These are phyloP conservation scores for Meandrina meandrites DNA, from an alignment of 92 coral and sea anemone species.

Conservation along the genomic window DNA sequence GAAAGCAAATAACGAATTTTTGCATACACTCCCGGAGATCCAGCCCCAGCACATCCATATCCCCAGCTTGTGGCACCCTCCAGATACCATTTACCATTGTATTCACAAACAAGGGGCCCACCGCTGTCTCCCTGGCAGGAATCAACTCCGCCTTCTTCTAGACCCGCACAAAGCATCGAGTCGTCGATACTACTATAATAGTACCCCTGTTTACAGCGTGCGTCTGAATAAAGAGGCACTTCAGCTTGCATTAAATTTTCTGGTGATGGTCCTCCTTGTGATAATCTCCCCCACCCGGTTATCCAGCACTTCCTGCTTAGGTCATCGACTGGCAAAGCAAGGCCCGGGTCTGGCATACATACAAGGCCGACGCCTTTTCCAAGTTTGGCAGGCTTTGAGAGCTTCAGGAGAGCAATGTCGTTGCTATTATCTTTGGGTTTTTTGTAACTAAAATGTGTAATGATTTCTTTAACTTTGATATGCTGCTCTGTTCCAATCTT, in stretches of 20 bases:
- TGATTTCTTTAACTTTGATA: conserved; percentile 45
- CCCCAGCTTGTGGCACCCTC: conserved; percentile 58
- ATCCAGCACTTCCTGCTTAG: conserved; percentile 1
- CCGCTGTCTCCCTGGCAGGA: conserved; percentile 63
- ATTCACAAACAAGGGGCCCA: conserved; percentile 62
- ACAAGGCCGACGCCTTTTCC: conserved; percentile 45
- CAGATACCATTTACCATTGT: conserved; percentile 28
- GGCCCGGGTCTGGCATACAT: conserved; percentile 34
- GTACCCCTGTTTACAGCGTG: not conserved
- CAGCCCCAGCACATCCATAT: conserved; percentile 48
- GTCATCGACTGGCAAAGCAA: conserved; percentile 4
- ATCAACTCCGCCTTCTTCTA: conserved; percentile 56
- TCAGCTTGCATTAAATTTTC: conserved; percentile 10
- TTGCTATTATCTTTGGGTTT: conserved; percentile 39
- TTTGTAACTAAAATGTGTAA: conserved; percentile 36
- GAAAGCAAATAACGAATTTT: conserved; percentile 41
- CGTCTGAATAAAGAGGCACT: conserved; percentile 11
- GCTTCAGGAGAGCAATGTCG: conserved; percentile 58
- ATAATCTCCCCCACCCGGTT: conserved; percentile 25
- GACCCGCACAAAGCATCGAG: conserved; percentile 62
- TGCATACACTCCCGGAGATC: conserved; percentile 67
- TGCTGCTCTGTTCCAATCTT: conserved; percentile 48
- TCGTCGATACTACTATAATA: conserved; percentile 41
- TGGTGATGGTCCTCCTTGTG: conserved; percentile 8
- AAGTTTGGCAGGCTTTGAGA: conserved; percentile 47